Base-by-base conservation (phyloP, 30 jellyfish, hydroid and myxozoan species). In the Rhopilema esculentum region DNA sequence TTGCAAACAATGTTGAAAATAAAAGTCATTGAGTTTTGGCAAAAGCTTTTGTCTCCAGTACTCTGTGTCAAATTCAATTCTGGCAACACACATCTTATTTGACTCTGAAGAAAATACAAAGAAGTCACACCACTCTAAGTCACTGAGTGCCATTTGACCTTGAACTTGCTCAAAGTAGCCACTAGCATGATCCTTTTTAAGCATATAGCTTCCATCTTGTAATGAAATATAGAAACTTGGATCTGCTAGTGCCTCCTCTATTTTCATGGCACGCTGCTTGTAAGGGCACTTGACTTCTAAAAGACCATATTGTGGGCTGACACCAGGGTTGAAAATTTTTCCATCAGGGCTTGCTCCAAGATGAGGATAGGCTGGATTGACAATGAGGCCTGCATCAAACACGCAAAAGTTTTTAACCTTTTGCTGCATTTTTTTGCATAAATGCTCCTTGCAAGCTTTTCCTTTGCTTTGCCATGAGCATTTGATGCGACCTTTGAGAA, bases 161-260 rank as follows among this genome's bases (percentile, higher is more conserved):
- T 67, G 77, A 30, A 67, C 77, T 67, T 67, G 48, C 77, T 67
- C 77, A 67, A 67, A 67, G 33, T 67, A 67, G 33, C 33, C 77
- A 67, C 77, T 15, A 16, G 31, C 77, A 67, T 67, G 30, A 67
- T 67, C 77, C 40, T 23, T 67, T 33, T 67, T 67, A 16, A 67
- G 77, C 77, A 67, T 30, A 67, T 24, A 67, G 30, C 33, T 67
- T 33, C 33, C 77, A 22, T 16, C 77, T 67, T 67, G 48, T 21
- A 24, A 67, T 67, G 33, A 67, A 15, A 67, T 30, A 33, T 67
- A 67, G 31, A 67, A 67, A 24, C 33, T 67, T 67, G 77, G 77
- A 67, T 67, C 77, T 67, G 77, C 77, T 67, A 67, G 77, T 67
- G 77, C 77, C 31, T 67, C 77, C 77, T 67, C 77, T 67, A 24